Base-by-base conservation (phyloP, 2,888 invertebrate genomes). In the Trisateles emortualis region DNA sequence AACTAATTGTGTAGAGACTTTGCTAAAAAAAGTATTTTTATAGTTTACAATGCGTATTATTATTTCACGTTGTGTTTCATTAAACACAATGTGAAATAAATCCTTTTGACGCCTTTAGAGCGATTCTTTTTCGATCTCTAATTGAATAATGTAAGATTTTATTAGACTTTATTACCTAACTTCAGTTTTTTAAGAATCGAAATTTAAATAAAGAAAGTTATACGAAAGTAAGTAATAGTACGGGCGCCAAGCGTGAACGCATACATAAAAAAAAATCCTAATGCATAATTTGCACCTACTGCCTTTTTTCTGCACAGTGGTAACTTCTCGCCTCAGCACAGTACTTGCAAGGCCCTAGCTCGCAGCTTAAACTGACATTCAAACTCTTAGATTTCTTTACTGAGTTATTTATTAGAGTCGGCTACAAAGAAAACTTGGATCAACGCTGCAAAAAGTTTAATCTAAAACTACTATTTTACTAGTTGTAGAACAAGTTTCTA, bases 341-440 rank as follows among this genome's bases (percentile, higher is more conserved):
- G 30, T 13, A 44, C 51, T 59, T 26, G 58, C 45, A 46, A 49
- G 39, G 1, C 41, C 16, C 50, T 26, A 30, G 32, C 42, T 54
- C 49, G 54, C 60, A 64, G 66, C 68, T 69, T 68, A 59, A 55
- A 64, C 64, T 67, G 66, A 69, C 67, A 64, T 57, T 49, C 51
- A 51, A 61, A 59, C 58, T 64, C 48, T 57, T 61, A 64, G 64
- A 59, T 64, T 68, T 68, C 64, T 59, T 64, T 50, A 52, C 54
- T 49, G 68, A 64, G 68, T 66, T 69, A 69, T 69, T 69, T 69
- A 67, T 69, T 68, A 55, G 64, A 66, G 49, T 55, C 30, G 47
- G 50, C 58, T 61, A 61, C 64, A 66, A 68, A 68, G 57, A 48
- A 54, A 38, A 44, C 53, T 59, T 16, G 53, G 49, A 66, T 66